A percentile compares a stretch with the other conserved stretches of the same genome.
Evolutionary conservation across 2,888 invertebrate genomes (phyloP).

Genomic region (Zaprionus obscuricornis): DNA sequence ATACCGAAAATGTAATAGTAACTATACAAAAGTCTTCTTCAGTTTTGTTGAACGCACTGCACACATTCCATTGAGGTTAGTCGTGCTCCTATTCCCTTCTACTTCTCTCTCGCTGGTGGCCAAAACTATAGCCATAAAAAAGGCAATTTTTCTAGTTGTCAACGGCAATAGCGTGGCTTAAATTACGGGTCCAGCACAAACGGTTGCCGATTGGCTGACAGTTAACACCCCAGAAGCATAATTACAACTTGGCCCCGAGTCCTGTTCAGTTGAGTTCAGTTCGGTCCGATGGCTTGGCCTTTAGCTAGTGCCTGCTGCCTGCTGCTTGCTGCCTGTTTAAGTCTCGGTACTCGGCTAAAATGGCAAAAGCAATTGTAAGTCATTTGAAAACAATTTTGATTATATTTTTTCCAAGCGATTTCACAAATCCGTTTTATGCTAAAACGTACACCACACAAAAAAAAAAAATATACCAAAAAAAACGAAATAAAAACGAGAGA

Average conservation of each 20-base stretch:
- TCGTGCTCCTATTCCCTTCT: constrained; percentile 9
- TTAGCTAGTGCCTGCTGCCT: not conserved
- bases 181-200: constrained; percentile 62
- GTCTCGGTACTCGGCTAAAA: not conserved
- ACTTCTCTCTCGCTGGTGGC: no score
- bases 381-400: constrained; percentile 80
- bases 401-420: constrained; percentile 81
- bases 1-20: constrained; percentile 57
- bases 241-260: constrained; percentile 48
- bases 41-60: constrained; percentile 29
- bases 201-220: constrained; percentile 70
- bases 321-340: not conserved
- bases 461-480: not conserved
- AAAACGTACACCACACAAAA: constrained; percentile 23
- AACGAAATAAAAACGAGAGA: no score
- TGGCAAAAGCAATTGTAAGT: constrained; percentile 64
- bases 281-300: constrained; percentile 2
- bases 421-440: constrained; percentile 78
- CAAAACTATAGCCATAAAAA: constrained; percentile 57
- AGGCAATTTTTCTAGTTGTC: constrained; percentile 77
- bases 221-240: constrained; percentile 73
- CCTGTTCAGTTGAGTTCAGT: not conserved
- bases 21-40: no score
- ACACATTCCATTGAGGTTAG: constrained; percentile 53
- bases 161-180: constrained; percentile 75